Evolutionary conservation across 2,113 vertebrate genomes (phyloP).

Genomic region (Telmatochromis brachygnathus): DNA sequence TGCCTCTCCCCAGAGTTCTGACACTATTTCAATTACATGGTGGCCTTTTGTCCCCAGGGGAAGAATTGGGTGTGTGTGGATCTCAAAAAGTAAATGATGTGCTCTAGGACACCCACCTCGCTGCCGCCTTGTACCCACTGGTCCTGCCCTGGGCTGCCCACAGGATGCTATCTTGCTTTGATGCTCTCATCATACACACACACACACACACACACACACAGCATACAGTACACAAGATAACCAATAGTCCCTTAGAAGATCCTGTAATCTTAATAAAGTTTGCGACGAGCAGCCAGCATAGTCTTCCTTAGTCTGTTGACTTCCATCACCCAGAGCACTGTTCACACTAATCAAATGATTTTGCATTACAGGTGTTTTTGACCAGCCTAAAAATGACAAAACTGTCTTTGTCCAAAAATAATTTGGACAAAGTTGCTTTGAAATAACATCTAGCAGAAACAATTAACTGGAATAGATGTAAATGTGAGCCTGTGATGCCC

Average conservation of each 20-base stretch:
- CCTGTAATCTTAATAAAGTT: slow-evolving; percentile 22
- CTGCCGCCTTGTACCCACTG: slow-evolving; percentile 30
- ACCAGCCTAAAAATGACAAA: background rate
- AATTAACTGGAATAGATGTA: background rate
- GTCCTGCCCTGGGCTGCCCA: slow-evolving; percentile 64
- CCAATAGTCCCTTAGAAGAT: slow-evolving; percentile 21
- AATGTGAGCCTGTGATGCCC: background rate
- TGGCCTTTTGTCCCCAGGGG: slow-evolving; percentile 37
- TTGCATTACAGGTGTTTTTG: background rate
- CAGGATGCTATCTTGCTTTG: slow-evolving; percentile 60
- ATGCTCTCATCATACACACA: slow-evolving; percentile 24
- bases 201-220: background rate
- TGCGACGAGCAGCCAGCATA: background rate
- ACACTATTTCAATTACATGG: slow-evolving; percentile 54
- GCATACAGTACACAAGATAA: slow-evolving; percentile 9
- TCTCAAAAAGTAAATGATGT: slow-evolving; percentile 31
- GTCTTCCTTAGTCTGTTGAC: background rate
- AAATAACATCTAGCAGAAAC: background rate
- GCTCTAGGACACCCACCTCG: slow-evolving; percentile 60
- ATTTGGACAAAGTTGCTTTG: background rate
- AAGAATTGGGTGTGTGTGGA: background rate
- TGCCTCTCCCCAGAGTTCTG: slow-evolving; percentile 48
- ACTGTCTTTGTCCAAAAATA: background rate
- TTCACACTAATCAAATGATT: background rate
- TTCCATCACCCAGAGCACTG: background rate